Base-by-base conservation (phyloP, 2,113 vertebrate species). In the Chamaea fasciata region DNA sequence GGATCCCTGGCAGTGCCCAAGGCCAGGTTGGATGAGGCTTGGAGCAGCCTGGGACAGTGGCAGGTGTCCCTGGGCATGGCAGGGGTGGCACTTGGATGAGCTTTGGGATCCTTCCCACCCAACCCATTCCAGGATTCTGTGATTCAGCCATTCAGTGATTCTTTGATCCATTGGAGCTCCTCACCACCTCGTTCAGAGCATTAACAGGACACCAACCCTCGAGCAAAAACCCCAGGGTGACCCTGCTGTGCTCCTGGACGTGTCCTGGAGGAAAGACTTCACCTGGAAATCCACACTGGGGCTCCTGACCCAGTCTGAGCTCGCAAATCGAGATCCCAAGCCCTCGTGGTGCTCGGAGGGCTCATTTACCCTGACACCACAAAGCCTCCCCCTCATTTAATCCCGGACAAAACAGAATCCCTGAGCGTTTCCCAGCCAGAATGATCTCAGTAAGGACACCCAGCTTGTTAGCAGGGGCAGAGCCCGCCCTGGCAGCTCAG, bases 21-120 rank as follows among this genome's bases (percentile, higher is more conserved):
- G 41, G 49, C 10, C 71, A 42, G 55, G 63, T 0, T 82, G 41
- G 37, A 50, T 0, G 0, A 12, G 30, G 24, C 3, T 77, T 27
- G 76, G 70, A 69, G 24, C 63, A 55, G 0, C 47, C 39, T 69
- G 79, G 63, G 35, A 9, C 0, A 2, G 26, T 13, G 55, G 47
- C 0, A 76, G 17, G 4, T 22, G 62, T 55, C 55, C 78, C 55
- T 69, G 46, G 5, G 1, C 24, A 26, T 3, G 2, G 52, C 27
- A 46, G 33, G 22, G 15, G 15, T 59, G 69, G 7, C 0, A 26
- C 9, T 5, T 5, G 17, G 79, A 6, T 37, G 35, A 0, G 2
- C 2, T 62, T 15, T 37, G 11, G 20, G 15, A 2, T 56, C 41
- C 8, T 89, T 5, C 79, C 9, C 5, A 3, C 17, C 30, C 70